phyloP scores from a whole-genome alignment of 2,797 vertebrate species.

The Intellagama lesueurii region DNA sequence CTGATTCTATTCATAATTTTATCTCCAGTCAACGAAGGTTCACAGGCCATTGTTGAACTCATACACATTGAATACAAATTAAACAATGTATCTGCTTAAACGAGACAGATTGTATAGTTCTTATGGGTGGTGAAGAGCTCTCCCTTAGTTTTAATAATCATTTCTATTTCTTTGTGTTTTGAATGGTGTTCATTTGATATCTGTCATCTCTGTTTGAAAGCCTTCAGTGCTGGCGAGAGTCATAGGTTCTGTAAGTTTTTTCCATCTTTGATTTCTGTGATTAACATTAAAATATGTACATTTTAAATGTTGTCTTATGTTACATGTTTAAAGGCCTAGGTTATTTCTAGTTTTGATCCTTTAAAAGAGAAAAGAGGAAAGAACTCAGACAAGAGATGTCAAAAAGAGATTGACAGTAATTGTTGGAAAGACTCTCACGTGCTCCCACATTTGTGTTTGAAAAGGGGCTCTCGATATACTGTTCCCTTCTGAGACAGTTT shows the following conservation, averaged over 20 bases:
- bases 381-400: conserved; percentile 4
- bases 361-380: conserved; percentile 1
- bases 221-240: not conserved
- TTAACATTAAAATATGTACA: conserved; percentile 19
- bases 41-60: not conserved
- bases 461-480: conserved; percentile 27
- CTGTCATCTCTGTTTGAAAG: not conserved
- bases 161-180: conserved; percentile 14
- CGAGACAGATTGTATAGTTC: not conserved
- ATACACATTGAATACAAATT: not conserved
- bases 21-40: not conserved
- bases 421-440: not conserved
- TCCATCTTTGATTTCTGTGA: conserved; percentile 38
- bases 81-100: not conserved
- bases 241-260: conserved; percentile 33
- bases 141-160: not conserved
- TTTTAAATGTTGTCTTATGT: conserved; percentile 46
- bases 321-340: conserved; percentile 33
- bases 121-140: not conserved
- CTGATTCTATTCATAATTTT: conserved; percentile 1
- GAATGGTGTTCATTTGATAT: conserved; percentile 41
- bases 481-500: conserved; percentile 52
- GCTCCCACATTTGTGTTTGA: conserved; percentile 51
- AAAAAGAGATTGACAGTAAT: conserved; percentile 11
- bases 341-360: conserved; percentile 43